Conservation (phyloP, 2,888 invertebrate species). For the Napeogenes inachia region DNA sequence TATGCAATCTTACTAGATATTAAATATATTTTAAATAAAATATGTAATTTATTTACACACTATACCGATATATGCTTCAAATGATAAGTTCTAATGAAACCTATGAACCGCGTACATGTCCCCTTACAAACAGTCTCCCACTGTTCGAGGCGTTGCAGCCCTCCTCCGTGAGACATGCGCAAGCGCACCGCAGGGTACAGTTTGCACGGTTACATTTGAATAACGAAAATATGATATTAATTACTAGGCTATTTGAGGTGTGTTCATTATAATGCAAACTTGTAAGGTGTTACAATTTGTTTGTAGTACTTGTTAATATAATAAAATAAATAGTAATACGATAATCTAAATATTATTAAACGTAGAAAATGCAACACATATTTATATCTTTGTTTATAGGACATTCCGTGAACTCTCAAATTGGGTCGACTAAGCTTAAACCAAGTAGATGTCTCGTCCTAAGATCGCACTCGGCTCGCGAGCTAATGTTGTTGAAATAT, state of each 20-base stretch:
- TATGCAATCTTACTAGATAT: too few relatives aligned
- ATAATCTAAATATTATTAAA: too few relatives aligned
- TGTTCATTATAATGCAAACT: not conserved
- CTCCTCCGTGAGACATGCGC: conserved; percentile 12
- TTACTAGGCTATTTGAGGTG: not conserved
- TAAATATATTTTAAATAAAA: not conserved
- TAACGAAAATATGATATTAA: conserved; percentile 9
- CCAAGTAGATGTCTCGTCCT: conserved; percentile 59
- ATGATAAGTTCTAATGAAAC: too few relatives aligned
- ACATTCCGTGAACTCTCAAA: conserved; percentile 12
- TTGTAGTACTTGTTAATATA: not conserved
- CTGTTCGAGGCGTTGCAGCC: conserved; percentile 20
- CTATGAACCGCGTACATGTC: not conserved
- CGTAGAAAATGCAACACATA: not conserved
- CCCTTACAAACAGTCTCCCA: conserved; percentile 16
- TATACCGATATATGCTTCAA: too few relatives aligned
- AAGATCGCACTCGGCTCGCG: conserved; percentile 49
- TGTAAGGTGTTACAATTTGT: too few relatives aligned
- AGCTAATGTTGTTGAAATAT: conserved; percentile 76
- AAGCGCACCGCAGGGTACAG: conserved; percentile 11
- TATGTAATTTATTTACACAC: not conserved
- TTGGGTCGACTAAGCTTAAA: conserved; percentile 29
- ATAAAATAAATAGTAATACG: not conserved
- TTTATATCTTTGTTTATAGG: not conserved
- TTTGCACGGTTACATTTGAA: conserved; percentile 20